These are phyloP conservation scores for Eurytoma californica DNA, from an alignment of 2,888 invertebrate species.

Conservation along the genomic window DNA sequence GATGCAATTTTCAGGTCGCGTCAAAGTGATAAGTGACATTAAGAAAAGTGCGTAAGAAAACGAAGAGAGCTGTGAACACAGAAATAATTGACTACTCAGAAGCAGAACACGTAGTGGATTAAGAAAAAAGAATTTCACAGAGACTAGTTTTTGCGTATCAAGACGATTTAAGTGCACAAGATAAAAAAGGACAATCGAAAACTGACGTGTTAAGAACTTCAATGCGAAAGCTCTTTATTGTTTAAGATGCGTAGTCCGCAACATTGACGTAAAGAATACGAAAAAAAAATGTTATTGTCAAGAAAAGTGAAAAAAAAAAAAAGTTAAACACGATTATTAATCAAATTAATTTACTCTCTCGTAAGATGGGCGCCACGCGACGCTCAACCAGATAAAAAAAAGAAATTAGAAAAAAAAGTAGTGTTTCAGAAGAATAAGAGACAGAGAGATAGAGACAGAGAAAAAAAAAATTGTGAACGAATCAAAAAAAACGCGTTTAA, in stretches of 20 bases:
- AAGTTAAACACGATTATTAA: conserved; percentile 45
- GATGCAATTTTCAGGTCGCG: conserved; percentile 44
- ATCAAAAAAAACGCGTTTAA: conserved; percentile 43
- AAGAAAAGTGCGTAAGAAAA: conserved; percentile 25
- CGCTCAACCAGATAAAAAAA: conserved; percentile 14
- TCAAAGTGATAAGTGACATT: conserved; percentile 28
- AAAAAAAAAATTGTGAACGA: conserved; percentile 54
- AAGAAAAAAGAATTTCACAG: too few relatives aligned
- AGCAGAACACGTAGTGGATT: conserved; percentile 19
- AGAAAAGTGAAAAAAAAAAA: conserved; percentile 27
- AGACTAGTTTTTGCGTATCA: conserved; percentile 31
- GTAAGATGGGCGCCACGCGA: conserved; percentile 18
- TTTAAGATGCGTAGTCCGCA: conserved; percentile 49
- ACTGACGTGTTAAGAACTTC: conserved; percentile 50
- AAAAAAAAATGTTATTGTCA: conserved; percentile 36
- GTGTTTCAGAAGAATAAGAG: conserved; percentile 32
- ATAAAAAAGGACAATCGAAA: conserved; percentile 50
- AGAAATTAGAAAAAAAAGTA: conserved; percentile 40
- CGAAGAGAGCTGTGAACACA: conserved; percentile 32
- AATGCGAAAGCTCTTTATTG: conserved; percentile 52
- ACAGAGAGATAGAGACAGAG: conserved; percentile 41
- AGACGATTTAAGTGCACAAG: conserved; percentile 18
- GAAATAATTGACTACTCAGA: conserved; percentile 25
- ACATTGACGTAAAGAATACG: conserved; percentile 40
- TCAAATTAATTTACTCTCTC: conserved; percentile 29